Conservation (phyloP, 1,140 invertebrate species). For the Maniola jurtina region DNA sequence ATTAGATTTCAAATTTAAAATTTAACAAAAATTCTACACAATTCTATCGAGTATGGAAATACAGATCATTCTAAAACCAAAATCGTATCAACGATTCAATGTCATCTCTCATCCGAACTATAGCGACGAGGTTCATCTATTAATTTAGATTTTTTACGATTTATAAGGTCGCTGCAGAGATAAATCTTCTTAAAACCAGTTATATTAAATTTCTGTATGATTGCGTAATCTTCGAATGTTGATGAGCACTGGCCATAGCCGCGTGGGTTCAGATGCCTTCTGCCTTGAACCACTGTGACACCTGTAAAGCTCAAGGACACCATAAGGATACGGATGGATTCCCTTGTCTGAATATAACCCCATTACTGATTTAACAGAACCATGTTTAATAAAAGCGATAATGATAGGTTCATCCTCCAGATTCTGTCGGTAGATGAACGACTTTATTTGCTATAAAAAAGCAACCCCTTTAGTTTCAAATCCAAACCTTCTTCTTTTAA, state of each 20-base stretch:
- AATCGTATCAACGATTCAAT: slow-evolving; percentile 11
- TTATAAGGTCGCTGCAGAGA: slow-evolving; percentile 47
- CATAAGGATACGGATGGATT: background rate
- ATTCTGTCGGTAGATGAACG: background rate
- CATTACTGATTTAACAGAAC: background rate
- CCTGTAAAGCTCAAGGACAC: slow-evolving; percentile 62
- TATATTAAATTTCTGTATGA: slow-evolving; percentile 45
- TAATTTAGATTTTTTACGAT: slow-evolving; percentile 33
- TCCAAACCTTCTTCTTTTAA: too few relatives aligned
- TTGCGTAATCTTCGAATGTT: slow-evolving; percentile 54
- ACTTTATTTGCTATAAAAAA: background rate
- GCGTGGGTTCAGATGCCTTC: slow-evolving; percentile 45
- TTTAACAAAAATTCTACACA: too few relatives aligned
- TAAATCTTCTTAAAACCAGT: slow-evolving; percentile 56
- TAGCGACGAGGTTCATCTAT: slow-evolving; percentile 27
- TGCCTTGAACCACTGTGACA: slow-evolving; percentile 49
- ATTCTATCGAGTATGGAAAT: background rate
- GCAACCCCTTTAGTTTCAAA: too few relatives aligned
- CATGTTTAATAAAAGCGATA: too few relatives aligned
- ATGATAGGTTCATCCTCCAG: background rate
- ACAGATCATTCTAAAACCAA: background rate
- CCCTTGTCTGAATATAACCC: slow-evolving; percentile 1
- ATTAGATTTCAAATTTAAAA: too few relatives aligned
- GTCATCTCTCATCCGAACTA: slow-evolving; percentile 9
- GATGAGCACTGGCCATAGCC: slow-evolving; percentile 43